Evolutionary conservation across 2,113 vertebrate species (phyloP).

Genomic region (Gadus chalcogrammus): DNA sequence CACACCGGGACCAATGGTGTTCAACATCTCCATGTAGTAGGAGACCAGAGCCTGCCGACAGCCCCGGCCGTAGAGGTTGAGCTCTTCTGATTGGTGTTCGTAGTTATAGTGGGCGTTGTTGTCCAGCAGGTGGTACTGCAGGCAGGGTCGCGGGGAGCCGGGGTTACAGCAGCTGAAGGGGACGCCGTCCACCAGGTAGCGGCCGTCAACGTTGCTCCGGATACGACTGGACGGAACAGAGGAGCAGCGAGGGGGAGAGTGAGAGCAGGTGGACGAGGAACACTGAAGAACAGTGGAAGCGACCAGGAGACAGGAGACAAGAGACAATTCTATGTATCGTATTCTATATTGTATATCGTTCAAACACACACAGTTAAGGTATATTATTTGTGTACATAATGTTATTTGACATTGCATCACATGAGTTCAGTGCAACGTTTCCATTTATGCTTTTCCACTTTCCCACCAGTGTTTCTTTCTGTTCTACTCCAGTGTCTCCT

Average conservation of each 20-base stretch:
- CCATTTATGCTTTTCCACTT: not conserved
- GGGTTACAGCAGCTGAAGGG: constrained; percentile 85
- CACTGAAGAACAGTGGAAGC: not conserved
- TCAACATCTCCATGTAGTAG: constrained; percentile 79
- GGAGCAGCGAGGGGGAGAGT: not conserved
- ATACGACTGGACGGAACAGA: constrained; percentile 64
- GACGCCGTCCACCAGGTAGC: constrained; percentile 76
- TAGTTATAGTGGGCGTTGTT: constrained; percentile 79
- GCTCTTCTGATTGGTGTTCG: constrained; percentile 74
- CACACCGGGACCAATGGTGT: constrained; percentile 72
- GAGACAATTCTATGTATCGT: not conserved
- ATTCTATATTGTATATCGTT: not conserved
- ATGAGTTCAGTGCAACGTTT: too few relatives aligned
- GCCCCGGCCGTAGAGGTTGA: constrained; percentile 74
- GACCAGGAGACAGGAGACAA: not conserved
- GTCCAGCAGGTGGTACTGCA: constrained; percentile 75
- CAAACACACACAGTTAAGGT: not conserved
- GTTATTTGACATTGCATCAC: too few relatives aligned
- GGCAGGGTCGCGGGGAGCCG: constrained; percentile 75
- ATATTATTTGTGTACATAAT: too few relatives aligned
- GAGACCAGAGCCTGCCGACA: constrained; percentile 75
- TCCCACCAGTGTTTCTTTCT: not conserved
- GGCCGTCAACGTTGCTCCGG: constrained; percentile 79
- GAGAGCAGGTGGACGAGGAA: not conserved
- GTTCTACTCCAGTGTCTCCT: not conserved